These are phyloP conservation scores for Gymnorhina tibicen DNA, from an alignment of 2,113 vertebrate genomes.

Conservation along the genomic window DNA sequence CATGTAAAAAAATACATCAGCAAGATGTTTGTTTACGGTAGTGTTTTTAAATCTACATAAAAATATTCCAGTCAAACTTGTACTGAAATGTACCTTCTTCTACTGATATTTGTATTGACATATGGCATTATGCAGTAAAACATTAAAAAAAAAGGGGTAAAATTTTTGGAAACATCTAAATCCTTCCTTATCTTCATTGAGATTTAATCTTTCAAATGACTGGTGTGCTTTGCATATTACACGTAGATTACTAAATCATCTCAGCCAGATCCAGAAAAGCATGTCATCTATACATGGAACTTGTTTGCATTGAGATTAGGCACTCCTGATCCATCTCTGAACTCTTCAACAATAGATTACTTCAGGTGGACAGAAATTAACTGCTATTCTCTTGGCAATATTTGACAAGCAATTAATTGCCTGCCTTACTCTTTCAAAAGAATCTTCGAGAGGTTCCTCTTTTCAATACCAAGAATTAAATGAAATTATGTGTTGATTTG, in stretches of 20 bases:
- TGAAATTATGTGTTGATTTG: not conserved
- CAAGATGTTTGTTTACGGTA: not conserved
- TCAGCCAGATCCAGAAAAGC: not conserved
- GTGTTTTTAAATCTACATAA: not conserved
- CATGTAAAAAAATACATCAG: not conserved
- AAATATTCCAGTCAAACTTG: not conserved
- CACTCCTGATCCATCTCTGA: not conserved
- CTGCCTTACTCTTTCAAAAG: not conserved
- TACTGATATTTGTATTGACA: not conserved
- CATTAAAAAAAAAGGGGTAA: not conserved
- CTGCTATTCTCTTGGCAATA: not conserved
- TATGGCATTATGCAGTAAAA: not conserved
- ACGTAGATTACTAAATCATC: not conserved
- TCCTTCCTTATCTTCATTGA: not conserved
- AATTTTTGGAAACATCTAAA: not conserved
- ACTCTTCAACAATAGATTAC: not conserved
- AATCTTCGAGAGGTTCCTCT: not conserved
- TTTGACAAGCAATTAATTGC: not conserved
- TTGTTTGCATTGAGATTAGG: not conserved
- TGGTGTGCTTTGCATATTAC: not conserved
- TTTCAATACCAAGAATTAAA: not conserved
- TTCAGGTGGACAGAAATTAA: not conserved
- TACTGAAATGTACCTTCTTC: not conserved
- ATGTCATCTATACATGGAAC: not conserved
- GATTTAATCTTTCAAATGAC: not conserved